Base-by-base conservation (phyloP, 2,888 invertebrate species). In the Trichogramma dendrolimi region DNA sequence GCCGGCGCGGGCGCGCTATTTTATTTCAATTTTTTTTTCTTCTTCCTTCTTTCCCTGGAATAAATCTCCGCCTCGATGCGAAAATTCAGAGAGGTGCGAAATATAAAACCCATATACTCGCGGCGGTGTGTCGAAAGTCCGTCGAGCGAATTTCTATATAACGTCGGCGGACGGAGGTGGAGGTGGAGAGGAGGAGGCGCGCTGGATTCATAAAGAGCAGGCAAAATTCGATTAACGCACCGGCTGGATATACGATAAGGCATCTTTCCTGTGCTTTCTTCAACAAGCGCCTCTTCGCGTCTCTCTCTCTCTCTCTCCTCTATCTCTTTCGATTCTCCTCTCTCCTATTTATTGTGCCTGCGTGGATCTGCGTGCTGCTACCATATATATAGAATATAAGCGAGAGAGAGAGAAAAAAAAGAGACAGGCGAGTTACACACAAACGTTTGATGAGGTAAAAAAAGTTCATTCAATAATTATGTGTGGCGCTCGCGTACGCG, bases 181-280 rank as follows among this genome's bases (percentile, higher is more conserved):
- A 40, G 14, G 10, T 5, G 7, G 3, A 5, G 58, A 4, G 2
- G 42, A 10, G 44, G 57, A 41, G 59, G 14, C 14, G 14, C 42
- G 6, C 7, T 43, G 44, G 27, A 49, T 39, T 7, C 6, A 62
- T 59, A 63, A 63, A 66, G 63, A 57, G 63, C 50, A 44, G 61
- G 63, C 48, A 56, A 66, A 66, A 61, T 66, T 66, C 66, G 66
- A 66, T 66, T 66, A 66, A 66, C 66, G 55, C 61, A 14, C 53
- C 40, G 55, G 46, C 57, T 10, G 50, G 42, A 14, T n/a, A 50
- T 46, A 11, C 54, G 66, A 66, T 66, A 66, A 66, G 61, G 55
- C 63, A 61, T 65, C 65, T 65, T 63, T 65, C 65, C 65, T 61
- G 63, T 62, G 65, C 65, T 65, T 65, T 63, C 65, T 65, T 65